Percentiles rank a stretch among this genome's conserved stretches.
Conservation (phyloP, 2,797 vertebrate genomes). For the Thaleichthys pacificus region DNA sequence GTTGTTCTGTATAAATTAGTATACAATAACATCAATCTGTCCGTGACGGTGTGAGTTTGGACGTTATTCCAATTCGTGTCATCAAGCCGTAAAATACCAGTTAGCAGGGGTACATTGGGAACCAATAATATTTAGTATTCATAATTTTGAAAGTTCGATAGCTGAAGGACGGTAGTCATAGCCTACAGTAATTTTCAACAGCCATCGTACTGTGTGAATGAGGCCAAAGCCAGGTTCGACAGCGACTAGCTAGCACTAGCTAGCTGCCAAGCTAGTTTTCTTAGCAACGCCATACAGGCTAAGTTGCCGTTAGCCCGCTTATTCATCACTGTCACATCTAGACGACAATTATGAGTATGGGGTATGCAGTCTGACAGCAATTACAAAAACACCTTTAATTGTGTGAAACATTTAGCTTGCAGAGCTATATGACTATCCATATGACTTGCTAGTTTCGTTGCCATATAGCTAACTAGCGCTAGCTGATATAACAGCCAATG, state of each 20-base stretch:
- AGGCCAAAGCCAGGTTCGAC: neutral
- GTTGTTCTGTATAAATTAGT: no score
- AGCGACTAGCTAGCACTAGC: neutral
- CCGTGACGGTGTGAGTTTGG: no score
- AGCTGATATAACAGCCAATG: slow-evolving; percentile 24
- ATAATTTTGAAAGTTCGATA: neutral
- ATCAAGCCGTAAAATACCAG: no score
- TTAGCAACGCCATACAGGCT: neutral
- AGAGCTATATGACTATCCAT: neutral
- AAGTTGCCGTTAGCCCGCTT: neutral
- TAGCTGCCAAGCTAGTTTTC: neutral
- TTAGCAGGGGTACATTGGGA: no score
- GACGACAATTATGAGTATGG: neutral
- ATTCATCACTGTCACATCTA: neutral
- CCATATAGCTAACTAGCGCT: slow-evolving; percentile 18
- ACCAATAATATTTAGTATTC: neutral
- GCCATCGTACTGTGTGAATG: neutral
- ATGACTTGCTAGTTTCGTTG: neutral
- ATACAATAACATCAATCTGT: no score
- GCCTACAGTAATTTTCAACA: no score
- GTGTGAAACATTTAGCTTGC: neutral
- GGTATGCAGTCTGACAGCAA: neutral
- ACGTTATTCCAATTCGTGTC: no score
- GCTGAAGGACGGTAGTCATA: no score
- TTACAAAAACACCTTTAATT: neutral